Conservation (phyloP, 2,113 vertebrate genomes). For the Cacatua alba region DNA sequence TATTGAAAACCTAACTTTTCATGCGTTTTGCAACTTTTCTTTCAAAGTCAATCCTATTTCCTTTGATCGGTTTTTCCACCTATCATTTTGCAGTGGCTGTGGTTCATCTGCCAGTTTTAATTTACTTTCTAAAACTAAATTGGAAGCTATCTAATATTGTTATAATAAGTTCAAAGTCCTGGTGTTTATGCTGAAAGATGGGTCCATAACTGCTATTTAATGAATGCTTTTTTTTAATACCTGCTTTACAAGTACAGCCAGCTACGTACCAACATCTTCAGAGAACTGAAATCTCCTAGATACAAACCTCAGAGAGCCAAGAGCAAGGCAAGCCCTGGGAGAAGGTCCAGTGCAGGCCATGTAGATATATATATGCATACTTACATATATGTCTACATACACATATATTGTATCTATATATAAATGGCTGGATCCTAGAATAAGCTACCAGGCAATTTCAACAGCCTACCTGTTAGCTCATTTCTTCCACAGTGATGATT, state of each 20-base stretch:
- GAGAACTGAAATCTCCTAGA: background rate
- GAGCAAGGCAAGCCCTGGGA: background rate
- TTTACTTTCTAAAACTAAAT: background rate
- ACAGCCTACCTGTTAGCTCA: background rate
- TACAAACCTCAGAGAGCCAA: background rate
- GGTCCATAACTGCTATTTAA: background rate
- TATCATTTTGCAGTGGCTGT: slow-evolving; percentile 9
- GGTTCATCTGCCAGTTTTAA: slow-evolving; percentile 43
- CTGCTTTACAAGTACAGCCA: background rate
- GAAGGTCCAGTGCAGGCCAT: background rate
- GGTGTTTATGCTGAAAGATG: slow-evolving; percentile 10
- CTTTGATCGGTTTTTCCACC: slow-evolving; percentile 12
- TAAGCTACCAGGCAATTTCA: background rate
- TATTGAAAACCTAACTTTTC: background rate
- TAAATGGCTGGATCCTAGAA: background rate
- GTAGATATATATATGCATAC: background rate
- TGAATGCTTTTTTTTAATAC: background rate
- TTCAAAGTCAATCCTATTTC: background rate
- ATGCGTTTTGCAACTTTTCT: background rate
- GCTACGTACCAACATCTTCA: background rate
- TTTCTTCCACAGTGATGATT: background rate
- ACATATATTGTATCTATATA: background rate
- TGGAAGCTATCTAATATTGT: background rate
- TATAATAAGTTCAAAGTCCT: background rate
- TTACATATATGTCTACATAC: too few species aligned